Evolutionary conservation across 2,113 vertebrate genomes (phyloP).

Genomic region (Pangasianodon hypophthalmus): DNA sequence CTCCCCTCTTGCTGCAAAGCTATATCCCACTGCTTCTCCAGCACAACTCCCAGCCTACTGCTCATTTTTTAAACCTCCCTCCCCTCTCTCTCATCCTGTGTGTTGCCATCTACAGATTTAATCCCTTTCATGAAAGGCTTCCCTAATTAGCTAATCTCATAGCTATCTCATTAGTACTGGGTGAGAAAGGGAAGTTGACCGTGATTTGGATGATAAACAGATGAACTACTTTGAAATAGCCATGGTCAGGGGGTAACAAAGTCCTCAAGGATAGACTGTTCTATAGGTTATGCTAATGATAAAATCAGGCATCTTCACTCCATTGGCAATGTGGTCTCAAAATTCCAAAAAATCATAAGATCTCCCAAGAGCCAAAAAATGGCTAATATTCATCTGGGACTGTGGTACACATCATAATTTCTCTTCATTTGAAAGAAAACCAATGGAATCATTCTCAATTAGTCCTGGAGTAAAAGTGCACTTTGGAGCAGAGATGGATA

Average conservation of each 20-base stretch:
- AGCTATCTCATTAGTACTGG: constrained; percentile 27
- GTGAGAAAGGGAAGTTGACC: not conserved
- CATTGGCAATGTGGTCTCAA: not conserved
- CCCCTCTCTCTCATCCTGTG: constrained; percentile 36
- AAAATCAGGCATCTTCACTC: not conserved
- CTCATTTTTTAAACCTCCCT: constrained; percentile 42
- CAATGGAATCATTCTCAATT: not conserved
- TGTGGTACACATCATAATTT: not conserved
- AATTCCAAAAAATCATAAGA: not conserved
- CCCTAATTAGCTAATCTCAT: constrained; percentile 42
- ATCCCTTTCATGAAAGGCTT: constrained; percentile 44
- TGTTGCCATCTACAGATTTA: constrained; percentile 34
- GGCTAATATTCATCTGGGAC: not conserved
- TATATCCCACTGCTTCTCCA: constrained; percentile 45
- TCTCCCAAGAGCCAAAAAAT: not conserved
- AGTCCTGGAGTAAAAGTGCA: not conserved
- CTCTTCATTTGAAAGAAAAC: not conserved
- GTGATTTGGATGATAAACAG: not conserved
- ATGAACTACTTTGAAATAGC: constrained; percentile 5
- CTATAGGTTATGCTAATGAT: not conserved
- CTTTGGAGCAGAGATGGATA: not conserved
- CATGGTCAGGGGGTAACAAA: not conserved
- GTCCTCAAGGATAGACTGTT: not conserved
- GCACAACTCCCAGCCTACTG: constrained; percentile 48
- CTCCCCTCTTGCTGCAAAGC: constrained; percentile 51